A percentile compares a stretch with the other conserved stretches of the same genome.
Evolutionary conservation across 2,888 invertebrate species (phyloP).

Genomic region (Hirtodrosophila alboralis): DNA sequence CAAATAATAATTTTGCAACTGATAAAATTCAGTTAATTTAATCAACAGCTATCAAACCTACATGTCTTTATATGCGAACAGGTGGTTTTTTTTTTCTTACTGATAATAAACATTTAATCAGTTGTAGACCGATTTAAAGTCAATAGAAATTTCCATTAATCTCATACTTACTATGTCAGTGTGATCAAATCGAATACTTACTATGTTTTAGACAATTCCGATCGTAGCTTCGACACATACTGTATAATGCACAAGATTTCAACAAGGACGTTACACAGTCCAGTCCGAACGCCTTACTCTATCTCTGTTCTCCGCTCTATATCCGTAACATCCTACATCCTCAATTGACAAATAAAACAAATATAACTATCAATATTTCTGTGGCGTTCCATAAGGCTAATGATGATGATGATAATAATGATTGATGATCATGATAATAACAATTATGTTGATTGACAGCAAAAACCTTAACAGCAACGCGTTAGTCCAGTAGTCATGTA

Average conservation of each 20-base stretch:
- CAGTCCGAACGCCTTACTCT: background rate
- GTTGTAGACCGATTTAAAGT: constrained; percentile 14
- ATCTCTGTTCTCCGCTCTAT: background rate
- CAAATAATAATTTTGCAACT: constrained; percentile 11
- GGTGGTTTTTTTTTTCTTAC: too few relatives aligned
- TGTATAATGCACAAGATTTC: too few relatives aligned
- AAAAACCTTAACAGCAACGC: constrained; percentile 39
- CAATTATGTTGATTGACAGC: constrained; percentile 22
- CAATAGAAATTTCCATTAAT: constrained; percentile 1
- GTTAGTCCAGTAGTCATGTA: too few relatives aligned
- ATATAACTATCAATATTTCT: constrained; percentile 66
- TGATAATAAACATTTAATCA: constrained; percentile 23
- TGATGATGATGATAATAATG: constrained; percentile 13
- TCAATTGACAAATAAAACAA: constrained; percentile 73
- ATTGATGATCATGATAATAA: constrained; percentile 24
- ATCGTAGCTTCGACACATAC: too few relatives aligned
- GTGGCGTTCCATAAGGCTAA: constrained; percentile 35
- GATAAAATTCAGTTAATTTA: constrained; percentile 17
- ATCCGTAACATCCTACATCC: constrained; percentile 6
- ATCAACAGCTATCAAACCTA: constrained; percentile 21
- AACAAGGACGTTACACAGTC: constrained; percentile 8
- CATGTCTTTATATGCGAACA: constrained; percentile 5
- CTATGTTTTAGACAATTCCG: too few relatives aligned
- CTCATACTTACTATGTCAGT: background rate
- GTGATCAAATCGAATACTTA: too few relatives aligned